These are phyloP conservation scores for Hypselothyrea guttata DNA, from an alignment of 2,888 invertebrate genomes.

Conservation along the genomic window DNA sequence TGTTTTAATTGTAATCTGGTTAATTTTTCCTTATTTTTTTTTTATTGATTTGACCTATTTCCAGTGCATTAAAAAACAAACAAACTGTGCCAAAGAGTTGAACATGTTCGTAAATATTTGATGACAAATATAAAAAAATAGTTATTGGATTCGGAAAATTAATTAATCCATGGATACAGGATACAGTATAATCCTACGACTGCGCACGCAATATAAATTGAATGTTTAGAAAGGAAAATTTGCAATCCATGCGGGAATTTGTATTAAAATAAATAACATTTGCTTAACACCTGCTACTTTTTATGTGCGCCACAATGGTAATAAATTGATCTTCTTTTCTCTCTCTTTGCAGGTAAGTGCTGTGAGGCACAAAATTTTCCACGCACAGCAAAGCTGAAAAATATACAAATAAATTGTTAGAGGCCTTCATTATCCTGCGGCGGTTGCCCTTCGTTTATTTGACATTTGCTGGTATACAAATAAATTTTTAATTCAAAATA, in stretches of 20 bases:
- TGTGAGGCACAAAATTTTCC: conserved; percentile 12
- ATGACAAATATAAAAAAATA: conserved; percentile 1
- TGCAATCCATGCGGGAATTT: conserved; percentile 9
- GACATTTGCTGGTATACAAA: conserved; percentile 48
- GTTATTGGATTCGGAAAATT: conserved; percentile 28
- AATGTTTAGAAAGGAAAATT: conserved; percentile 19
- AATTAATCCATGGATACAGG: conserved; percentile 31
- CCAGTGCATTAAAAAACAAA: background rate
- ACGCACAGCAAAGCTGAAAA: background rate
- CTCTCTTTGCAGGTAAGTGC: conserved; percentile 41
- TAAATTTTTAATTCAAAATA: conserved; percentile 74
- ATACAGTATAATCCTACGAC: conserved; percentile 26
- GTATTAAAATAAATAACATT: conserved; percentile 2
- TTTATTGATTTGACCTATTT: too few species aligned
- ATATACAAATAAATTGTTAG: conserved; percentile 21
- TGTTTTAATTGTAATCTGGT: conserved; percentile 3
- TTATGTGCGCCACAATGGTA: conserved; percentile 30
- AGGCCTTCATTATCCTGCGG: conserved; percentile 23
- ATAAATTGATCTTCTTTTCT: conserved; percentile 42
- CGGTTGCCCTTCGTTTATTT: conserved; percentile 30
- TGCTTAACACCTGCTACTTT: conserved; percentile 23
- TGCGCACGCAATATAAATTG: conserved; percentile 36
- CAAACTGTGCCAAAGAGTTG: background rate
- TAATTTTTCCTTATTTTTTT: too few species aligned
- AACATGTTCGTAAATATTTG: conserved; percentile 4